Base-by-base conservation (phyloP, 2,888 invertebrate species). In the Galerucella calmariensis region DNA sequence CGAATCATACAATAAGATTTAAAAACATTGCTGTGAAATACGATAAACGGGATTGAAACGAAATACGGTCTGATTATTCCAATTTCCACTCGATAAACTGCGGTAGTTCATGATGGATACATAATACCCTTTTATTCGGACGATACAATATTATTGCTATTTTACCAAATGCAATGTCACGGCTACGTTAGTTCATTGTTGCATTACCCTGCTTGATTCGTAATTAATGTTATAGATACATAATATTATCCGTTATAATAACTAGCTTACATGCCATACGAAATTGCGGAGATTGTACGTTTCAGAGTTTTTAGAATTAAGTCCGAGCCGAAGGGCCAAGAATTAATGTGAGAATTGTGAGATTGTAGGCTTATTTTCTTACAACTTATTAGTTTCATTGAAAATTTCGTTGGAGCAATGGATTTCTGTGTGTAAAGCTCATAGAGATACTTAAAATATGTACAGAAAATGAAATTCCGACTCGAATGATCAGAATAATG, bases 71-170 rank as follows among this genome's bases (percentile, higher is more conserved):
- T 69, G 73, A 73, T 73, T 73, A 69, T 65, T 73, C 73, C 65
- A 73, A 69, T 73, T 73, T 69, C 58, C 73, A 65, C 65, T 73
- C 69, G 65, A 69, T 76, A 72, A 69, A 76, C 66, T 72, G 69
- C 48, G 46, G 67, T 66, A 74, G 70, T 72, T 62, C 72, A 70
- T 77, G 66, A 75, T 75, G 75, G 74, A 75, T 75, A 58, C 67
- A 75, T 74, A 77, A 75, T 72, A 68, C 63, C 65, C 69, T 72
- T 56, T 73, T 71, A 77, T 77, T 72, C 67, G 46, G 56, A 58
- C 20, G 53, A 68, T 72, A 59, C 72, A 73, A 63, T 46, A 69
- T 73, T 65, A 73, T 73, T 65, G 65, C 73, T 69, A 53, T 65
- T 69, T 73, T 65, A 63, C 63, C 58, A 24, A 41, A 27, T 24